Evolutionary conservation across 2,888 invertebrate genomes (phyloP), one percentile per base, ranked within the genome.

Genomic region (Odontocerum albicorne): DNA sequence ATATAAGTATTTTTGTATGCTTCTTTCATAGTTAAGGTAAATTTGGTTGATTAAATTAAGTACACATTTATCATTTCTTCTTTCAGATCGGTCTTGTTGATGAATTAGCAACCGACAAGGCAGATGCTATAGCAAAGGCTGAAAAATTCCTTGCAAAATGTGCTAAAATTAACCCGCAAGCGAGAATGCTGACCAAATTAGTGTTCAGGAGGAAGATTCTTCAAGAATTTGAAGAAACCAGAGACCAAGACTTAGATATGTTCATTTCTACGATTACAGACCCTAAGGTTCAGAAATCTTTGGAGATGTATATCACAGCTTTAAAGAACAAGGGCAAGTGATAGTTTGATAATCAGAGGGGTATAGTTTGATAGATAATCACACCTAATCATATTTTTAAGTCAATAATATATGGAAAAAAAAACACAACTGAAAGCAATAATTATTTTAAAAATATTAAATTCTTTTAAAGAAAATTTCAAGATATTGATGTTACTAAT

Each of bases 1-100:
- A n/a, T n/a, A n/a, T n/a, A n/a, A n/a, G n/a, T n/a, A n/a, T n/a
- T n/a, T n/a, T n/a, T n/a, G n/a, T n/a, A n/a, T n/a, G n/a, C n/a
- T n/a, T n/a, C n/a, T n/a, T n/a, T n/a, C n/a, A n/a, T n/a, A n/a
- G n/a, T n/a, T n/a, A n/a, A n/a, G n/a, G n/a, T n/a, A n/a, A n/a
- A n/a, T n/a, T n/a, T n/a, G n/a, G n/a, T n/a, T n/a, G n/a, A n/a
- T n/a, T n/a, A n/a, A n/a, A n/a, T n/a, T n/a, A n/a, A n/a, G n/a
- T n/a, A n/a, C n/a, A n/a, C n/a, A n/a, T n/a, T n/a, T n/a, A n/a
- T n/a, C n/a, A n/a, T n/a, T n/a, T n/a, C n/a, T n/a, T n/a, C n/a
- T n/a, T n/a, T n/a, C 66, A 77, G 76, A 76, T 87, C 27, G 90
- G 90, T 1, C 72, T 93, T 0, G 79, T 94, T 2, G 93, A 94